Conservation (phyloP, 2,113 vertebrate genomes). For the Mustelus asterias region DNA sequence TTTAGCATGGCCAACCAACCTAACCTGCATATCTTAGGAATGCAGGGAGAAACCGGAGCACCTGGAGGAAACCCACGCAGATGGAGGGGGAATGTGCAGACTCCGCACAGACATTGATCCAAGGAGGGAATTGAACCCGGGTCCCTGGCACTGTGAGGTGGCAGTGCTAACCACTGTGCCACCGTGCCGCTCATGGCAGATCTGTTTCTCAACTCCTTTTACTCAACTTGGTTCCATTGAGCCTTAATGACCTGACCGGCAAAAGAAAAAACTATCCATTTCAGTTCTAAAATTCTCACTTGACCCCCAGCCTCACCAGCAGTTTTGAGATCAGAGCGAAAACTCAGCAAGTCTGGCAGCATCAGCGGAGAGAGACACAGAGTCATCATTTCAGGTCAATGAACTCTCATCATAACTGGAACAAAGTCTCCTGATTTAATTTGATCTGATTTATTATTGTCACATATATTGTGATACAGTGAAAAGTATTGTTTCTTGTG, state of each 20-base stretch:
- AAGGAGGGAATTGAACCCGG: too few species aligned
- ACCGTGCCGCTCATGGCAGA: neutral
- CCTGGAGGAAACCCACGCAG: too few species aligned
- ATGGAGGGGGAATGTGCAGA: too few species aligned
- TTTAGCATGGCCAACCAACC: too few species aligned
- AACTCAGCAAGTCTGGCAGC: neutral
- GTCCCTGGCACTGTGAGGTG: too few species aligned
- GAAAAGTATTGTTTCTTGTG: too few species aligned
- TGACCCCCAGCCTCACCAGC: neutral
- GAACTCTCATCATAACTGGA: neutral
- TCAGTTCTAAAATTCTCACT: neutral
- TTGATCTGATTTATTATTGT: too few species aligned
- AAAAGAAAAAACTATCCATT: neutral
- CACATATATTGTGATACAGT: too few species aligned
- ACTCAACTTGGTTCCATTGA: neutral
- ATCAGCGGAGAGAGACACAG: neutral
- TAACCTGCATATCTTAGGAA: too few species aligned
- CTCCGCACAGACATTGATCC: too few species aligned
- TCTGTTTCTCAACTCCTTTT: neutral
- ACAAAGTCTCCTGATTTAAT: neutral
- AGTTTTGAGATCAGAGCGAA: neutral
- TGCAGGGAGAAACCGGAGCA: too few species aligned
- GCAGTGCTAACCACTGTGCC: too few species aligned
- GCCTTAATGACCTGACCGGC: neutral
- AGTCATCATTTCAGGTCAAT: neutral